A percentile compares a stretch with the other conserved stretches of the same genome.
Conservation (phyloP, 2,113 vertebrate species). For the Oreocharis arfaki region DNA sequence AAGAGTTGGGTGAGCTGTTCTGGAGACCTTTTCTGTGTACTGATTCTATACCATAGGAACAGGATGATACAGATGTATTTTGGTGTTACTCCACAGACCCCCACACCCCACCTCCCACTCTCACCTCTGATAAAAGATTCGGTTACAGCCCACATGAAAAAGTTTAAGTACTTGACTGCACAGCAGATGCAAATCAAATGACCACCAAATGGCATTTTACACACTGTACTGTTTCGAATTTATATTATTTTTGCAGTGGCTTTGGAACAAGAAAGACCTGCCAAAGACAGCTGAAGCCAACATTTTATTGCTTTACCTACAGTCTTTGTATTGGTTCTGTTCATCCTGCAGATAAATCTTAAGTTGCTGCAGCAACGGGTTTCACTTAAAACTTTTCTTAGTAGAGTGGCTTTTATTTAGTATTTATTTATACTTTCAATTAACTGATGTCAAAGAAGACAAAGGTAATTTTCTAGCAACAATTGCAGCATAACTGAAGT, state of each 20-base stretch:
- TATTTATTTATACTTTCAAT: not conserved
- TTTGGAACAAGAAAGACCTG: not conserved
- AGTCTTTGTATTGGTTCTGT: not conserved
- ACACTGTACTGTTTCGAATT: not conserved
- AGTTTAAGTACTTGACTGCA: not conserved
- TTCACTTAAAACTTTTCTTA: not conserved
- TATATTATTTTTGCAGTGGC: not conserved
- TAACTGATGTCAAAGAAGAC: not conserved
- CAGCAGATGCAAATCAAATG: not conserved
- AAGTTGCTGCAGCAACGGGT: not conserved
- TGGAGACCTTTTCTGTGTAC: not conserved
- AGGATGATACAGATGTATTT: not conserved
- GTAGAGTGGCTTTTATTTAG: not conserved
- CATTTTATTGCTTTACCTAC: not conserved
- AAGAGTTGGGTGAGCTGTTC: not conserved
- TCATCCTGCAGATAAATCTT: not conserved
- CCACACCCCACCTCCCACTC: not conserved
- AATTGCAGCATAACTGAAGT: not conserved
- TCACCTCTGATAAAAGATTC: not conserved
- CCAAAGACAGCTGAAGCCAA: not conserved
- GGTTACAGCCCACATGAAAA: not conserved
- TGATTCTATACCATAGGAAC: not conserved
- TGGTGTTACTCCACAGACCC: not conserved
- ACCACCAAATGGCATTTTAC: not conserved
- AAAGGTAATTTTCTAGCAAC: not conserved